Evolutionary conservation across 2,113 vertebrate genomes (phyloP).

Genomic region (Pycnonotus jocosus): DNA sequence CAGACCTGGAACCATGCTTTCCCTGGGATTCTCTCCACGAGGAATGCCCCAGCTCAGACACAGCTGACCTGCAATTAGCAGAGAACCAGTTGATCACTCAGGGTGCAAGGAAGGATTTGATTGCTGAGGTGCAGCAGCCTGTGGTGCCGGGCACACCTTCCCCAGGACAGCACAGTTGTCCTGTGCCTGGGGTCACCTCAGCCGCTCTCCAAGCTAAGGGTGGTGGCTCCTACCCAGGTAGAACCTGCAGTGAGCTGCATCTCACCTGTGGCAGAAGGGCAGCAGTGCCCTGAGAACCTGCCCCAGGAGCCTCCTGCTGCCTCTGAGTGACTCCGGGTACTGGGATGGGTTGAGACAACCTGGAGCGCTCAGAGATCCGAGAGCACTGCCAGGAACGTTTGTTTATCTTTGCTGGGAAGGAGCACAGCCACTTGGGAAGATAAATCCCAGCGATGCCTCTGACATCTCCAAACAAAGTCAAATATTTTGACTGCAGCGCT

Average conservation of each 20-base stretch:
- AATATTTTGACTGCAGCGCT: background rate
- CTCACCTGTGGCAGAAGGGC: background rate
- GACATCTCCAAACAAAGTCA: background rate
- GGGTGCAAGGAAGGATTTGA: background rate
- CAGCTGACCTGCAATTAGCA: background rate
- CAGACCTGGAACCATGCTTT: background rate
- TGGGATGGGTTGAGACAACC: background rate
- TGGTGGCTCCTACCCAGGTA: fast-evolving
- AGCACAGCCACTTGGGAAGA: background rate
- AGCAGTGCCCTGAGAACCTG: background rate
- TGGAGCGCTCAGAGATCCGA: background rate
- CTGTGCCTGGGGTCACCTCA: background rate
- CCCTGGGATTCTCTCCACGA: background rate
- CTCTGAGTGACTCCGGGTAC: background rate
- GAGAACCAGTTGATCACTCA: background rate
- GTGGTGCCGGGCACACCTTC: background rate
- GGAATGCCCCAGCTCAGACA: background rate
- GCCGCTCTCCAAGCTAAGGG: background rate
- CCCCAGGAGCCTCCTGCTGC: background rate
- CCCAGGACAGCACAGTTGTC: background rate
- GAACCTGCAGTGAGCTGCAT: background rate
- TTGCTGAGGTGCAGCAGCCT: too few relatives aligned
- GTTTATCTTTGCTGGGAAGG: background rate
- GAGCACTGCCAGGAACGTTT: background rate
- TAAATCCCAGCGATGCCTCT: background rate